These are phyloP conservation scores for Pseudomyrmex flavicornis DNA, from an alignment of 1,140 invertebrate genomes.

Conservation along the genomic window DNA sequence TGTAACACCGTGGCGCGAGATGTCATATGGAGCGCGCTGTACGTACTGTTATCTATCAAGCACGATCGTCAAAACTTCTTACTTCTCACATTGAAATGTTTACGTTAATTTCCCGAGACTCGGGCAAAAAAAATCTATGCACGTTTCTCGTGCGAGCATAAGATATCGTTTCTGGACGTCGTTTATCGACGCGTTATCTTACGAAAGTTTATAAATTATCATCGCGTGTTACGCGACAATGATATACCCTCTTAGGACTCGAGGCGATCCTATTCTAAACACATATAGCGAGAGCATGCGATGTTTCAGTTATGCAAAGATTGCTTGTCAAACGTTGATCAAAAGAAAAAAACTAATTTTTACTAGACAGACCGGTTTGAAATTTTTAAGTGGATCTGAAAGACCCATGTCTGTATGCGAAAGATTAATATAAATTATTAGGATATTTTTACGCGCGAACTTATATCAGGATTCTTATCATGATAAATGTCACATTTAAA, in stretches of 20 bases:
- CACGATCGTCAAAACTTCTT: slow-evolving; percentile 51
- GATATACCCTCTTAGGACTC: neutral
- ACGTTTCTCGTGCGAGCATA: slow-evolving; percentile 2
- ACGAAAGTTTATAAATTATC: slow-evolving; percentile 26
- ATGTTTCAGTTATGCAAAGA: slow-evolving; percentile 1
- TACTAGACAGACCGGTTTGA: no score
- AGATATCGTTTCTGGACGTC: neutral
- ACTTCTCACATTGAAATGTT: slow-evolving; percentile 48
- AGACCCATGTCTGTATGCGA: no score
- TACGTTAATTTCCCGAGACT: slow-evolving; percentile 24
- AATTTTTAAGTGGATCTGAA: no score
- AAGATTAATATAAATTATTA: no score
- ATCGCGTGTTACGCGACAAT: slow-evolving; percentile 15
- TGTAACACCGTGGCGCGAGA: neutral
- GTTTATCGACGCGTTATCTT: slow-evolving; percentile 6
- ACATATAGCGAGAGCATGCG: neutral
- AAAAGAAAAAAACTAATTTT: no score
- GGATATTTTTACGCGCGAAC: no score
- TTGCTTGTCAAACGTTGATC: neutral
- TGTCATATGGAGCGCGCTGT: neutral
- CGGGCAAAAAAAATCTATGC: slow-evolving; percentile 27
- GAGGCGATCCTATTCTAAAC: neutral
- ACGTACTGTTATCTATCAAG: slow-evolving; percentile 27
- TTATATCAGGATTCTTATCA: no score
- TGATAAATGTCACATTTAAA: no score